These are phyloP conservation scores for Megalurothrips usitatus DNA, from an alignment of 2,888 invertebrate species.

Conservation along the genomic window DNA sequence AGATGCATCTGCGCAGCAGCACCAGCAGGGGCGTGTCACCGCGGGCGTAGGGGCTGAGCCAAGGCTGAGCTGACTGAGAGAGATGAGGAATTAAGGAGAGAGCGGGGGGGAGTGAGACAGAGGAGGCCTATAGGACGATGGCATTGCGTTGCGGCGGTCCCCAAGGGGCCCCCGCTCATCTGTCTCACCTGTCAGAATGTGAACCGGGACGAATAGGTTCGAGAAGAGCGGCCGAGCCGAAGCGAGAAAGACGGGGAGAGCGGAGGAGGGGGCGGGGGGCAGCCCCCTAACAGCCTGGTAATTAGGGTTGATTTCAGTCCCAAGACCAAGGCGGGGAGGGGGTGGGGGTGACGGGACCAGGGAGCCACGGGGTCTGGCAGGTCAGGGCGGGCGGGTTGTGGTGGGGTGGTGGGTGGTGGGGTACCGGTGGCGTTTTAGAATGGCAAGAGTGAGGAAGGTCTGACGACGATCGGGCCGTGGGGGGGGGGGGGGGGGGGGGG, in stretches of 20 bases:
- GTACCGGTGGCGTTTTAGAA: too few relatives aligned
- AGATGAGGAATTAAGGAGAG: neutral
- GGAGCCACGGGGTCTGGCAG: too few relatives aligned
- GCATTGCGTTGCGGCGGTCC: neutral
- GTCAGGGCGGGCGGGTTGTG: too few relatives aligned
- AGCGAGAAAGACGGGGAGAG: too few relatives aligned
- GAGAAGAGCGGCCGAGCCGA: too few relatives aligned
- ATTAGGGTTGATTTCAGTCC: too few relatives aligned
- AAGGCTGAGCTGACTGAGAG: neutral
- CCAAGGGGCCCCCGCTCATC: neutral
- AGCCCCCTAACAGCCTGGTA: neutral
- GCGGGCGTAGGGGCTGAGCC: too few relatives aligned
- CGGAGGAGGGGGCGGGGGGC: neutral
- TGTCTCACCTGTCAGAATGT: constrained; percentile 8
- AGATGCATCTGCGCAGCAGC: too few relatives aligned
- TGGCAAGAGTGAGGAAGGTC: too few relatives aligned
- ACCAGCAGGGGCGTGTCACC: too few relatives aligned
- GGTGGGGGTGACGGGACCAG: neutral
- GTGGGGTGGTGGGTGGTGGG: neutral
- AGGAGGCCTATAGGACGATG: neutral
- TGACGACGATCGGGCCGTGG: too few relatives aligned
- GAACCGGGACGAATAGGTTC: neutral
- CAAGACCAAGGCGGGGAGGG: neutral
- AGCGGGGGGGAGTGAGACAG: neutral
- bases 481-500: too few relatives aligned